Evolutionary conservation across 2,888 invertebrate genomes (phyloP).

Genomic region (Pseudoips prasinana): DNA sequence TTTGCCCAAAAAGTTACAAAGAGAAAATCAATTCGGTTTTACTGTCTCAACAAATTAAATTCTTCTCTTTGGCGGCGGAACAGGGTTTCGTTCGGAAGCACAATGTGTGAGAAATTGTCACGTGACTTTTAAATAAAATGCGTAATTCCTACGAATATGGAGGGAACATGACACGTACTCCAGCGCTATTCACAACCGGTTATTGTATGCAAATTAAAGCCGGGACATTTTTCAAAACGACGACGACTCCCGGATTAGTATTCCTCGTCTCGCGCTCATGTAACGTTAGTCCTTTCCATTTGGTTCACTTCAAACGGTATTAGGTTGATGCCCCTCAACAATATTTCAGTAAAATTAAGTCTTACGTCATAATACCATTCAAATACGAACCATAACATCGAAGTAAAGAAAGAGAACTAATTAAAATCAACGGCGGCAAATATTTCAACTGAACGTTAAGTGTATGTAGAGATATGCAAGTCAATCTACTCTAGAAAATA

Average conservation of each 20-base stretch:
- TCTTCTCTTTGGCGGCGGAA: slow-evolving; percentile 40
- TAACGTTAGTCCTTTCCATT: slow-evolving; percentile 25
- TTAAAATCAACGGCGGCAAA: slow-evolving; percentile 1
- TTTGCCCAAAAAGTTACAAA: too few relatives aligned
- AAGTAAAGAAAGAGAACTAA: neutral
- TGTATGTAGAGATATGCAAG: slow-evolving; percentile 19
- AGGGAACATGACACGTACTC: slow-evolving; percentile 45
- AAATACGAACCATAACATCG: neutral
- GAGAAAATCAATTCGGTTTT: slow-evolving; percentile 4
- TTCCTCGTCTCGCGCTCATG: slow-evolving; percentile 23
- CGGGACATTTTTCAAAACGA: slow-evolving; percentile 56
- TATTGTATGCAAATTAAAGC: slow-evolving; percentile 73
- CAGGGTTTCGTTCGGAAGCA: slow-evolving; percentile 35
- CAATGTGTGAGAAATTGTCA: slow-evolving; percentile 58
- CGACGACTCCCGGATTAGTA: slow-evolving; percentile 28
- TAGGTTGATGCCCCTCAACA: slow-evolving; percentile 8
- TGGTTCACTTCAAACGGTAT: slow-evolving; percentile 20
- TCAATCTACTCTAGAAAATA: slow-evolving; percentile 27
- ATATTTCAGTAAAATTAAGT: neutral
- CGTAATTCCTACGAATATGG: slow-evolving; percentile 33
- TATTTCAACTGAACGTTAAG: slow-evolving; percentile 5
- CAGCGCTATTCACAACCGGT: slow-evolving; percentile 58
- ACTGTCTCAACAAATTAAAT: slow-evolving; percentile 44
- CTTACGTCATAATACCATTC: slow-evolving; percentile 2
- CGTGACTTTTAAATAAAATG: slow-evolving; percentile 57